Base-by-base conservation (phyloP, 2,113 vertebrate genomes). In the Elephantulus edwardii region DNA sequence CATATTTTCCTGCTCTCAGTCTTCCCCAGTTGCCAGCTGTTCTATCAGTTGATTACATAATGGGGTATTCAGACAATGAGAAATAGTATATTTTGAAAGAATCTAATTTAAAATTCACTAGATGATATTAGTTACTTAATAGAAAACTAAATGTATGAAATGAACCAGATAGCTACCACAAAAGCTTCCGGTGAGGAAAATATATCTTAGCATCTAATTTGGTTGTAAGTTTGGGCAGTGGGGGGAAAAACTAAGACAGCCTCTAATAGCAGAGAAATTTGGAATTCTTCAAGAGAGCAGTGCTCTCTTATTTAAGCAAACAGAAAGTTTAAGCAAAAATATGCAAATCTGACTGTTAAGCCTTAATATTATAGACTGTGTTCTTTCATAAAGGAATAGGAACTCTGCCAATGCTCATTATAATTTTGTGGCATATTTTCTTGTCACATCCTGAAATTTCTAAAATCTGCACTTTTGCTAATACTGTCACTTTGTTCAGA, bases 81-180 rank as follows among this genome's bases (percentile, higher is more conserved):
- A 62, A 66, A 12, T 80, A 46, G 12, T 50, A 30, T 66, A 35
- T 19, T 56, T 5, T 40, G 19, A 75, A 72, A 78, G 20, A 68
- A 38, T 17, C 4, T n/a, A 70, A 20, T 35, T 75, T 91, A 60
- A 22, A 90, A 62, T 83, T 92, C 93, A 12, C 40, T 33, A 74
- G n/a, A 8, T 48, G 26, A 72, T 81, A 50, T 44, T 88, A 75
- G 46, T 66, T 74, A 52, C 38, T 70, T 79, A 78, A 42, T 56
- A 8, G 28, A 78, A 88, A 79, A 4, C 5, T 20, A 86, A 33
- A 60, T 62, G 42, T 48, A 52, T 60, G 46, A 85, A 20, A 17
- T 22, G 11, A 88, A 42, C 82, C 58, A 77, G 30, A 76, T 33
- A 50, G 40, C 38, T 77, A 28, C 24, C 33, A 12, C 52, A 4